Conservation (phyloP, 2,888 invertebrate genomes). For the Nectonema munidae region DNA sequence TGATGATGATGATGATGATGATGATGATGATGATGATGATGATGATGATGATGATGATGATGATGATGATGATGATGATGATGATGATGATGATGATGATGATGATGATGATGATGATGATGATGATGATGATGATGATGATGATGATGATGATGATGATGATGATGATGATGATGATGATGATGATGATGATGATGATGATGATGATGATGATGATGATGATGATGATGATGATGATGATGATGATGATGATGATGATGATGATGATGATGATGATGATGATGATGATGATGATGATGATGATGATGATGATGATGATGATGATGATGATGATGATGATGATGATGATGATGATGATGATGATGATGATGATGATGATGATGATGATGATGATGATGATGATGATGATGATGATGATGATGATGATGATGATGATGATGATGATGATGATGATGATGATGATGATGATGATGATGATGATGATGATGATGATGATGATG, state of each 20-base stretch:
- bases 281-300: neutral
- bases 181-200: conserved; percentile 5
- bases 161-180: conserved; percentile 5
- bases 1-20: no score
- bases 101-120: conserved; percentile 5
- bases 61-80: conserved; percentile 5
- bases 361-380: neutral
- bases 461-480: neutral
- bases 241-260: conserved; percentile 2
- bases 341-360: neutral
- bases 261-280: neutral
- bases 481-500: neutral
- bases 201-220: conserved; percentile 5
- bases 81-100: conserved; percentile 5
- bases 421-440: neutral
- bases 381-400: neutral
- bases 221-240: no score
- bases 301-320: neutral
- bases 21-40: conserved; percentile 5
- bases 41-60: conserved; percentile 5
- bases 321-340: neutral
- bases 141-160: conserved; percentile 5
- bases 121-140: conserved; percentile 5
- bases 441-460: neutral
- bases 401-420: neutral